A percentile compares a stretch with the other conserved stretches of the same genome.
Conservation (phyloP, 2,113 vertebrate genomes). For the Hiodon tergisus region DNA sequence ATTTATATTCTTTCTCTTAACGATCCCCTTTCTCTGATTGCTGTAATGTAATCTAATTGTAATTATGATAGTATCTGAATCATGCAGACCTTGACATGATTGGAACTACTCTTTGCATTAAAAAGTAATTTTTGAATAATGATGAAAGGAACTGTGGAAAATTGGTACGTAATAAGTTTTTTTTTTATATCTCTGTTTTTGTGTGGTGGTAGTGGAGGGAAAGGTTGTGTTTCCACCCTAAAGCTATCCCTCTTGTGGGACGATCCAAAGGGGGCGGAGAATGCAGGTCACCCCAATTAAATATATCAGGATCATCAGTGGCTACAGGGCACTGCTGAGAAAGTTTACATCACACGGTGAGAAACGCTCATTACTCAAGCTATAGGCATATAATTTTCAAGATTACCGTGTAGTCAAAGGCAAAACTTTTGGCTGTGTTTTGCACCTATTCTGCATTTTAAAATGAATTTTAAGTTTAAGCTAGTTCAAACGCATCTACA, state of each 20-base stretch:
- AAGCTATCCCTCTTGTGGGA: slow-evolving; percentile 41
- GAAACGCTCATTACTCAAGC: neutral
- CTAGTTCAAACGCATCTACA: too few relatives aligned
- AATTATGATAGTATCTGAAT: slow-evolving; percentile 99
- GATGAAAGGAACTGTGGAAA: slow-evolving; percentile 99
- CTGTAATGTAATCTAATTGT: slow-evolving; percentile 99
- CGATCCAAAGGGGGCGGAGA: slow-evolving; percentile 32
- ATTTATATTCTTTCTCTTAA: slow-evolving; percentile 99
- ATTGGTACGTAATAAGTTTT: slow-evolving; percentile 98
- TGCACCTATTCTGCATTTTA: too few relatives aligned
- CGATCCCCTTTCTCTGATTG: slow-evolving; percentile 99
- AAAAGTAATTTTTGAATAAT: slow-evolving; percentile 99
- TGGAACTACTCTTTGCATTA: slow-evolving; percentile 99
- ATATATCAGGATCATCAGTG: slow-evolving; percentile 54
- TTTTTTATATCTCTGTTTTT: slow-evolving; percentile 69
- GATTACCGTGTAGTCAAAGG: neutral
- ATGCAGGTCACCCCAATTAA: slow-evolving; percentile 63
- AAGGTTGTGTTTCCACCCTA: slow-evolving; percentile 41
- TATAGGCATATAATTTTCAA: too few relatives aligned
- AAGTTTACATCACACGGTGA: neutral
- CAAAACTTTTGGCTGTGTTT: too few relatives aligned
- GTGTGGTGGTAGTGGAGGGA: slow-evolving; percentile 32
- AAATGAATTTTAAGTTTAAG: too few relatives aligned
- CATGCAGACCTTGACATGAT: slow-evolving; percentile 99
- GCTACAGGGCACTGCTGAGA: slow-evolving; percentile 40